These are phyloP conservation scores for Boleophthalmus pectinirostris DNA, from an alignment of 2,113 vertebrate genomes.

Conservation along the genomic window DNA sequence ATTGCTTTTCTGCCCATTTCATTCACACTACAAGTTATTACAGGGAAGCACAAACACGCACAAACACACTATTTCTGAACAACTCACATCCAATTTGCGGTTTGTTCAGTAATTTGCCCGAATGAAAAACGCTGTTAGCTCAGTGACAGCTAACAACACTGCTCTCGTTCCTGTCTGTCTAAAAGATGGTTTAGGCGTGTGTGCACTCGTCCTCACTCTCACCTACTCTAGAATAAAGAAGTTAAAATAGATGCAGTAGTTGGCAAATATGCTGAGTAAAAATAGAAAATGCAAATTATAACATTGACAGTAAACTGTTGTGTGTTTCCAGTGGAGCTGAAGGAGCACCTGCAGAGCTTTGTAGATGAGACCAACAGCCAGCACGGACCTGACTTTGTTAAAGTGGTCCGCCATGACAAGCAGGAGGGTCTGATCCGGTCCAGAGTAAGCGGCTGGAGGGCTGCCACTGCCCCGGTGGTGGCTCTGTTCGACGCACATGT, in stretches of 20 bases:
- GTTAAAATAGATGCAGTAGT: too few species aligned
- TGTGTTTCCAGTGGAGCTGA: constrained; percentile 83
- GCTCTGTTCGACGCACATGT: constrained; percentile 96
- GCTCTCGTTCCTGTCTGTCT: not conserved
- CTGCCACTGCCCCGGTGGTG: constrained; percentile 86
- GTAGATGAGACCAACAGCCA: constrained; percentile 86
- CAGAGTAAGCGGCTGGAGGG: constrained; percentile 92
- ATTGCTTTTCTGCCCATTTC: not conserved
- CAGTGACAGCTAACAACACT: not conserved
- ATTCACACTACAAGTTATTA: not conserved
- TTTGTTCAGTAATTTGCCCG: not conserved
- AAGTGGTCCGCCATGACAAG: constrained; percentile 86
- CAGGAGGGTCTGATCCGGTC: constrained; percentile 94
- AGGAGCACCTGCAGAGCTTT: constrained; percentile 86
- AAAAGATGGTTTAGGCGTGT: not conserved
- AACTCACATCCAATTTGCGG: not conserved
- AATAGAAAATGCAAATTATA: not conserved
- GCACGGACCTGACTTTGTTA: constrained; percentile 85
- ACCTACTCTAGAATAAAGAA: too few species aligned
- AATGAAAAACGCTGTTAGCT: not conserved
- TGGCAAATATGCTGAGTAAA: too few species aligned
- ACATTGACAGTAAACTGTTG: not conserved
- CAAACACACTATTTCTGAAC: not conserved
- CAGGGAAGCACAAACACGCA: not conserved
- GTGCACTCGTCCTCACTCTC: not conserved